Percentiles rank a stretch among this genome's conserved stretches.
Conservation (phyloP, 2,113 vertebrate genomes). For the Gobius niger region DNA sequence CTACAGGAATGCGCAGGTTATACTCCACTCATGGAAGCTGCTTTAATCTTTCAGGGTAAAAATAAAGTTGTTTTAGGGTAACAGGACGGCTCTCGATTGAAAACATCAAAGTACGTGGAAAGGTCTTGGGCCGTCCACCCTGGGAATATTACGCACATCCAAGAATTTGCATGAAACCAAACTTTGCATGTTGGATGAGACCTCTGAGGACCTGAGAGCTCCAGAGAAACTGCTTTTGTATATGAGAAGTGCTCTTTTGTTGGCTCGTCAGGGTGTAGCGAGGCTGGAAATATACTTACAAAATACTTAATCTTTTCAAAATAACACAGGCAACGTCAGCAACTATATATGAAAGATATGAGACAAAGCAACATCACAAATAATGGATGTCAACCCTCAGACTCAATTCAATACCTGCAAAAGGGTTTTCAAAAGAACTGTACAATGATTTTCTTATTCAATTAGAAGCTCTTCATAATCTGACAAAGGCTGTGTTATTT, state of each 20-base stretch:
- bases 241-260: not conserved
- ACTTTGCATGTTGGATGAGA: slow-evolving; percentile 56
- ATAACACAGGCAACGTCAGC: too few relatives aligned
- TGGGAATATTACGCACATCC: slow-evolving; percentile 2
- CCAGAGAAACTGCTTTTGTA: slow-evolving; percentile 16
- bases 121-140: not conserved
- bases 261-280: not conserved
- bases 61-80: not conserved
- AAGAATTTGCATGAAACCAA: slow-evolving; percentile 56
- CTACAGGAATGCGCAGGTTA: slow-evolving; percentile 70
- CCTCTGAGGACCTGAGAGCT: not conserved
- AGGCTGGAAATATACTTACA: not conserved
- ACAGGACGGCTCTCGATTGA: slow-evolving; percentile 2
- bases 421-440: too few relatives aligned
- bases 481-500: not conserved
- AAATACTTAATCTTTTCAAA: not conserved
- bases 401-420: too few relatives aligned
- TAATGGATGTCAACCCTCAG: too few relatives aligned
- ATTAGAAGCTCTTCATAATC: not conserved
- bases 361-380: too few relatives aligned
- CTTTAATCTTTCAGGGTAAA: not conserved
- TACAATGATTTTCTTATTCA: too few relatives aligned
- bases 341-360: too few relatives aligned
- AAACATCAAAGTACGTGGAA: not conserved
- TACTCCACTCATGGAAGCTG: slow-evolving; percentile 5